Evolutionary conservation across 1,140 invertebrate species (phyloP).

Genomic region (Proctacanthus coquilletti): DNA sequence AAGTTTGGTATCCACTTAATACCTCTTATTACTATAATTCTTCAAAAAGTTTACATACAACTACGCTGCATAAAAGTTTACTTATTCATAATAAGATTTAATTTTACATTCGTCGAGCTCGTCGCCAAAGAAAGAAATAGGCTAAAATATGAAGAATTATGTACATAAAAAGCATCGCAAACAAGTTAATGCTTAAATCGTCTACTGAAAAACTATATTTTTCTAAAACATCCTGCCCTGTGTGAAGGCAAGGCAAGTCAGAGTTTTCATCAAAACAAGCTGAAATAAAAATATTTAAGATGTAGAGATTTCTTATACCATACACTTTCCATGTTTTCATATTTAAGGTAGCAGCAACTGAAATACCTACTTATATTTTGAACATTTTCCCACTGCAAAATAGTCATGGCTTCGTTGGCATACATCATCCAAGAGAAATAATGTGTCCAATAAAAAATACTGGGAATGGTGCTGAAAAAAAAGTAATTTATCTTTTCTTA

Average conservation of each 20-base stretch:
- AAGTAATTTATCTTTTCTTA: not conserved
- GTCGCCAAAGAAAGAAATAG: conserved; percentile 44
- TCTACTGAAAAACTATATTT: conserved; percentile 50
- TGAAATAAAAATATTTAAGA: conserved; percentile 28
- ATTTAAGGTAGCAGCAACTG: conserved; percentile 1
- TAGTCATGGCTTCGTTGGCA: conserved; percentile 73
- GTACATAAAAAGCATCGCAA: conserved; percentile 47
- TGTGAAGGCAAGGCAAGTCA: conserved; percentile 51
- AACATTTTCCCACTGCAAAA: conserved; percentile 60
- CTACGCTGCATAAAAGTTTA: too few species aligned
- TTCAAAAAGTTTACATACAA: too few species aligned
- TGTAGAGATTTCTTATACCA: not conserved
- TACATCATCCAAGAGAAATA: conserved; percentile 89
- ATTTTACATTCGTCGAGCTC: conserved; percentile 43
- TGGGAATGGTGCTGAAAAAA: conserved; percentile 54
- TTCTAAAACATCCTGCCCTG: conserved; percentile 52
- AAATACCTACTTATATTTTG: conserved; percentile 56
- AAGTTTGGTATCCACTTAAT: too few species aligned
- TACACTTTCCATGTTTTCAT: too few species aligned
- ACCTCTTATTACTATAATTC: too few species aligned
- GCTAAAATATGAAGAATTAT: conserved; percentile 51
- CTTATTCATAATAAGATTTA: too few species aligned
- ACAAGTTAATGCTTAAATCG: conserved; percentile 48
- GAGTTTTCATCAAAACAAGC: conserved; percentile 41
- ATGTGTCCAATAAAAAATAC: conserved; percentile 66